These are phyloP conservation scores for Timema podura DNA, from an alignment of 2,888 invertebrate genomes.

Conservation along the genomic window DNA sequence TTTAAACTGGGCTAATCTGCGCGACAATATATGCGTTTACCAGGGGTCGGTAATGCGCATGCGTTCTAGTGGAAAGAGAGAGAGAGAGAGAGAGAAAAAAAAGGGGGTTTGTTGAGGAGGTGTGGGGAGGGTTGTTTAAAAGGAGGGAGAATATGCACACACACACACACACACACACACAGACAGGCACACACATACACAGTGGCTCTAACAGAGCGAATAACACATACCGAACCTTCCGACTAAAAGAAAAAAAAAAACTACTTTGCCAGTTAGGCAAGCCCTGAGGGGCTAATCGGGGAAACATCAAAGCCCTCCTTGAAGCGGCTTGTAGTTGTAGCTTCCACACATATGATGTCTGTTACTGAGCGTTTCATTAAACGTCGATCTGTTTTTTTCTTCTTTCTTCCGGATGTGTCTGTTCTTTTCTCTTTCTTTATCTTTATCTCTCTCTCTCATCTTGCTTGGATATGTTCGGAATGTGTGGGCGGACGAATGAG, in stretches of 20 bases:
- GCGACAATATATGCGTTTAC: slow-evolving; percentile 11
- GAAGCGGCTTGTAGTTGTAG: not conserved
- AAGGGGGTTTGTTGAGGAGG: not conserved
- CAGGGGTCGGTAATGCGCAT: not conserved
- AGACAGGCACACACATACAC: not conserved
- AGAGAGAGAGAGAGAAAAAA: not conserved
- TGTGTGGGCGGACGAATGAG: too few species aligned
- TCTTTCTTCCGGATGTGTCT: too few species aligned
- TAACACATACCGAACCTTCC: not conserved
- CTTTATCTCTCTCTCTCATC: too few species aligned
- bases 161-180: not conserved
- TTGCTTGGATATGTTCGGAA: too few species aligned
- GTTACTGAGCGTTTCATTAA: slow-evolving; percentile 15
- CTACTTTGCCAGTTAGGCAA: not conserved
- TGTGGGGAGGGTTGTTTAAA: not conserved
- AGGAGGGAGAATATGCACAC: not conserved
- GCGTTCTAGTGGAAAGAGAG: not conserved
- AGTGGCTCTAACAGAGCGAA: slow-evolving; percentile 2
- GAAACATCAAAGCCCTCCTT: slow-evolving; percentile 6
- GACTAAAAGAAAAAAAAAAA: not conserved
- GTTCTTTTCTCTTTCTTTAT: too few species aligned
- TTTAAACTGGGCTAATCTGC: slow-evolving; percentile 15
- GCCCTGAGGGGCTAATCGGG: slow-evolving; percentile 14
- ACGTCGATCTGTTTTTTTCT: not conserved
- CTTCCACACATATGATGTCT: not conserved